Evolutionary conservation across 2,113 vertebrate genomes (phyloP), one percentile per base, ranked within the genome.

Genomic region (Myanophis thanlyinensis): DNA sequence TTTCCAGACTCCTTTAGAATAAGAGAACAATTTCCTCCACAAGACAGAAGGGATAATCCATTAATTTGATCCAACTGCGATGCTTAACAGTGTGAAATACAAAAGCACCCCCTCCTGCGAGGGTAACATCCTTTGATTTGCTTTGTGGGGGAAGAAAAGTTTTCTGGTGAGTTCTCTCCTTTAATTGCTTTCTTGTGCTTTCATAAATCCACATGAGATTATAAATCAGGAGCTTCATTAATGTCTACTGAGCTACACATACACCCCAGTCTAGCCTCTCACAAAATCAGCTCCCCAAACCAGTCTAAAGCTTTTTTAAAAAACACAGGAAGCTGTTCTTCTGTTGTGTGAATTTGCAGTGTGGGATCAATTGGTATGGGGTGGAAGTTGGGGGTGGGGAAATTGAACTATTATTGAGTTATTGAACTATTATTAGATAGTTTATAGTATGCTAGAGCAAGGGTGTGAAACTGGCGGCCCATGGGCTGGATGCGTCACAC

Each of bases 401-500:
- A 59, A 59, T 27, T 59, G 56, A 27, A 59, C 25, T 59, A 27
- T 27, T 59, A 54, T 10, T 59, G 9, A 59, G 27, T 10, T 15
- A n/a, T n/a, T 67, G 30, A 67, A n/a, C 30, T n/a, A 67, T 62
- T 62, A 73, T 73, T 35, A 73, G 62, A 7, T 73, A 35, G 18
- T 22, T 80, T 80, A 80, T 80, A 80, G 40, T 40, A 35, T 40
- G 35, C 62, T 35, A 30, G 30, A 59, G 56, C 4, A 53, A 18
- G 18, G 52, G 18, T 22, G 52, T 53, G 18, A 53, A 53, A 18
- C 1, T 53, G 52, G 18, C 52, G 4, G 52, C 15, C 4, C 1
- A 4, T 0, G 18, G 52, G 52, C 52, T 4, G 0, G 52, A 53
- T 20, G 52, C 52, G 0, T 22, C 52, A 22, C 1, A 1, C 0